Base-by-base conservation (phyloP, 2,888 invertebrate genomes). In the Cosmia pyralina region DNA sequence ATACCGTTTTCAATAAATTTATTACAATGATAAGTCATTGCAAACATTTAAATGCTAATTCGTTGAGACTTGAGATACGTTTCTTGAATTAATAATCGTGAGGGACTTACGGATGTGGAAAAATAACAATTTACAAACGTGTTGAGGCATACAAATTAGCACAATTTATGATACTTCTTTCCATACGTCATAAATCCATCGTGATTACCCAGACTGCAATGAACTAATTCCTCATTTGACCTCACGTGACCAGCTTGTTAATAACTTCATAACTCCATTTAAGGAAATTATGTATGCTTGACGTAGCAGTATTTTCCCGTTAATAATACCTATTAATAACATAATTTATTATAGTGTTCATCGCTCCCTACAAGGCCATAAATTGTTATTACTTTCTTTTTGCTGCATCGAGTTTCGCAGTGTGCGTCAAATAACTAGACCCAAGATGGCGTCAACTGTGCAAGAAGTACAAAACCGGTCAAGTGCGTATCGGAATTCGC, bases 1-100 rank as follows among this genome's bases (percentile, higher is more conserved):
- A 73, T 69, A 83, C 68, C 70, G 84, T 83, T 83, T 83, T 69
- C 65, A 71, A 71, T 81, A 48, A 79, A 81, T 79, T 83, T 71
- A 79, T 79, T 62, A 66, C 11, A 65, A 6, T 50, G 38, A 83
- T 71, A 70, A 74, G 44, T 65, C 44, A 70, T 60, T 75, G 74
- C 70, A 46, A 81, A 71, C 68, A 81, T 81, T 83, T n/a, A 58
- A 62, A 81, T 83, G 80, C 58, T 66, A 83, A 83, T 71, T 50
- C 41, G 8, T 65, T 46, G 57, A 52, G 68, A 75, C 80, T 65
- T 46, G 57, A 52, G 68, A 75, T 75, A 71, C 60, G 84, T 75
- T 75, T 83, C 62, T 75, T 75, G 84, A 79, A 83, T 28, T 28
- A 28, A 28, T 80, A 79, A 79, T 81, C 68, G 83, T 79, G 68